These are phyloP conservation scores for Rhodeus uyekii DNA, from an alignment of 2,797 vertebrate genomes.

Conservation along the genomic window DNA sequence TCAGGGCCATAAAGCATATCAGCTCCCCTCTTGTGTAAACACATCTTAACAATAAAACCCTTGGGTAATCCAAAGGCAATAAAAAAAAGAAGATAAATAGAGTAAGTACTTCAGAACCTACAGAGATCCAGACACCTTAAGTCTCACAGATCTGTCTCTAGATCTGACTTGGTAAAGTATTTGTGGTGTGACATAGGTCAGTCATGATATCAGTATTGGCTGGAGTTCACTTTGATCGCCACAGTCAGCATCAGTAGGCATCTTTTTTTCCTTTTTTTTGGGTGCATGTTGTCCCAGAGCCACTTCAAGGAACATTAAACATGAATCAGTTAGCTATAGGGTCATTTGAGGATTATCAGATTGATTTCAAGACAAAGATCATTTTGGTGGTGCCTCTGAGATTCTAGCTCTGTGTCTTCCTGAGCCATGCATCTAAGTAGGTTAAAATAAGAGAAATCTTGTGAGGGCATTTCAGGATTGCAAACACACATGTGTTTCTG, in stretches of 20 bases:
- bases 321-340: slow-evolving; percentile 19
- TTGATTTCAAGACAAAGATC: slow-evolving; percentile 27
- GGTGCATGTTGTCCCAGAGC: slow-evolving; percentile 12
- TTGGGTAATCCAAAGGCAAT: slow-evolving; percentile 38
- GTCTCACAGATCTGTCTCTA: slow-evolving; percentile 28
- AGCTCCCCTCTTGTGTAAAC: slow-evolving; percentile 53
- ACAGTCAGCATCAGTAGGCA: neutral
- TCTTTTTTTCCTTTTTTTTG: neutral
- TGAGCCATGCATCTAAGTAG: neutral
- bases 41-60: slow-evolving; percentile 50
- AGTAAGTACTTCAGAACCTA: slow-evolving; percentile 34
- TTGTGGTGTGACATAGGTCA: slow-evolving; percentile 16
- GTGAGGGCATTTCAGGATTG: neutral
- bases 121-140: slow-evolving; percentile 27
- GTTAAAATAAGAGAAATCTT: neutral
- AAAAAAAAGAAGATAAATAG: slow-evolving; percentile 43
- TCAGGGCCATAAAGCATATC: slow-evolving; percentile 52
- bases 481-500: neutral
- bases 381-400: neutral
- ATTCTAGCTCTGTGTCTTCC: neutral
- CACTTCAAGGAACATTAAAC: slow-evolving; percentile 45
- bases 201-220: no score
- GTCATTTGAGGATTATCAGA: slow-evolving; percentile 40
- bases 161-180: slow-evolving; percentile 28
- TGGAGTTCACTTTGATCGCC: slow-evolving; percentile 25